phyloP scores from a whole-genome alignment of 1,140 invertebrate species.

The Leptopilina boulardi region DNA sequence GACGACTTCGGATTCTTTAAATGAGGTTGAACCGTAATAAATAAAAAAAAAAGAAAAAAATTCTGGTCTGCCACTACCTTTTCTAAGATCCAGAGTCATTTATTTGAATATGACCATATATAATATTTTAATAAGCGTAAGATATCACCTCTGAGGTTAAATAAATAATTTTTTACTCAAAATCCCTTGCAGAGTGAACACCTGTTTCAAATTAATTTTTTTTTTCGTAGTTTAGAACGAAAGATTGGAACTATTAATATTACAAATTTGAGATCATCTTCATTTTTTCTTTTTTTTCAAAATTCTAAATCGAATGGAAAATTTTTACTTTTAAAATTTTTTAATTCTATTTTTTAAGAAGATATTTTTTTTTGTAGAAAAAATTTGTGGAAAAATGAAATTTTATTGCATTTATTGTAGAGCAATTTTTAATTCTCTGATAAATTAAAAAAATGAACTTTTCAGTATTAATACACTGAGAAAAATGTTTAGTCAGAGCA shows the following conservation, averaged over 20 bases:
- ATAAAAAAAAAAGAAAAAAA: conserved; percentile 20
- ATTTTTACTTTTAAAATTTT: background rate
- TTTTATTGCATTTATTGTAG: no score
- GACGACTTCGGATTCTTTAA: background rate
- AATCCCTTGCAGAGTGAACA: conserved; percentile 2
- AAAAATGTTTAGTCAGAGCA: no score
- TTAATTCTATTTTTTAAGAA: no score
- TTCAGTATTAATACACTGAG: no score
- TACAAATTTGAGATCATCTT: background rate
- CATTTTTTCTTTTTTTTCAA: background rate
- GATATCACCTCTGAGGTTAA: conserved; percentile 10
- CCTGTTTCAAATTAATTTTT: conserved; percentile 21
- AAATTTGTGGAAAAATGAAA: no score
- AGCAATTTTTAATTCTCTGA: no score
- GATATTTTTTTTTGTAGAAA: no score
- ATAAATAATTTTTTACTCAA: conserved; percentile 25
- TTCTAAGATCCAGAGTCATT: background rate
- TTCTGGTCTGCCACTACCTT: background rate
- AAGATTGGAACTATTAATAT: background rate
- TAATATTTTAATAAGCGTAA: conserved; percentile 4
- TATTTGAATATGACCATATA: conserved; percentile 15
- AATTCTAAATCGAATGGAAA: conserved; percentile 6
- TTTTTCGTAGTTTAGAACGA: background rate
- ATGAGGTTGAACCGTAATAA: conserved; percentile 23
- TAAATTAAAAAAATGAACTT: no score